These are phyloP conservation scores for Tinea semifulvella DNA, from an alignment of 2,888 invertebrate species.

Conservation along the genomic window DNA sequence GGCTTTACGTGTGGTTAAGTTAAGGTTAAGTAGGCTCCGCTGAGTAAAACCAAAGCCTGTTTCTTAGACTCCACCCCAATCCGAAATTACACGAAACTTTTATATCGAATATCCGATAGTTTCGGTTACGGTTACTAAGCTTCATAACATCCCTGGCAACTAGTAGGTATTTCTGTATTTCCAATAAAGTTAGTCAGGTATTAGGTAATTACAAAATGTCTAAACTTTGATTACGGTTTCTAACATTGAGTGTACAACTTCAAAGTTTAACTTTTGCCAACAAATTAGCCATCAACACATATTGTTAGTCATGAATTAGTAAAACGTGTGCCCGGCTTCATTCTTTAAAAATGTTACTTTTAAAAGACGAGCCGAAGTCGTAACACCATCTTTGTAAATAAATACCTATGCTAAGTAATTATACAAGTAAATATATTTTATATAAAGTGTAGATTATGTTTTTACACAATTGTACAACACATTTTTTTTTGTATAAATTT, in stretches of 20 bases:
- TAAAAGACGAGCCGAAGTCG: constrained; percentile 52
- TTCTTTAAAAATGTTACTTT: constrained; percentile 55
- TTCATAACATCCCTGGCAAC: too few species aligned
- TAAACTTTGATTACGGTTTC: constrained; percentile 44
- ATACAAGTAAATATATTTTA: constrained; percentile 52
- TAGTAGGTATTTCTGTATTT: neutral
- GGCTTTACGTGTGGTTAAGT: too few species aligned
- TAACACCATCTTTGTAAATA: constrained; percentile 37
- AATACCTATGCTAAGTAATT: constrained; percentile 61
- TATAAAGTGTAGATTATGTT: constrained; percentile 22
- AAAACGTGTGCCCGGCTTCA: constrained; percentile 37
- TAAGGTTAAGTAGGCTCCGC: too few species aligned
- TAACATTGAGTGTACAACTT: constrained; percentile 26
- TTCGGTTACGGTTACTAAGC: too few species aligned
- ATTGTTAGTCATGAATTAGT: constrained; percentile 45
- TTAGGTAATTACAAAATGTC: constrained; percentile 41
- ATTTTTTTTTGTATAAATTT: constrained; percentile 51
- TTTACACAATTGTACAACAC: constrained; percentile 63
- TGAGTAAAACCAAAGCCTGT: too few species aligned
- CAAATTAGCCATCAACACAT: constrained; percentile 26
- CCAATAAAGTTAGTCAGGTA: constrained; percentile 4
- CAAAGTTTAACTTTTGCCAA: constrained; percentile 59
- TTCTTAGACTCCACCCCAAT: too few species aligned
- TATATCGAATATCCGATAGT: too few species aligned
- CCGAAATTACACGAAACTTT: too few species aligned